Base-by-base conservation (phyloP, 2,113 vertebrate species). In the Myotis brandtii region DNA sequence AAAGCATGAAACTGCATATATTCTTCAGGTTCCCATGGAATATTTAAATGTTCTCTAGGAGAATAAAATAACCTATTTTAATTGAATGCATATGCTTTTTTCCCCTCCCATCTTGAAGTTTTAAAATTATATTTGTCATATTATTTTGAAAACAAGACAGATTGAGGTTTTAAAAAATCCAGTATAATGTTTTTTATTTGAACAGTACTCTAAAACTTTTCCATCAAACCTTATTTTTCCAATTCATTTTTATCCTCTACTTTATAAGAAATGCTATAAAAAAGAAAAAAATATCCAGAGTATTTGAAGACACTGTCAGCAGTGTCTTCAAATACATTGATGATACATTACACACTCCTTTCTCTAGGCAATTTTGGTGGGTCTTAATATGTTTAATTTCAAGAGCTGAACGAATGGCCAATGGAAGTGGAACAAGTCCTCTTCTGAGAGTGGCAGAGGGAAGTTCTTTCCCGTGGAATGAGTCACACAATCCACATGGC, bases 51-150 rank as follows among this genome's bases (percentile, higher is more conserved):
- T 46, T 81, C 43, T 82, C n/a, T 46, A 64, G 66, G 34, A 93
- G 43, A 83, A 9, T 64, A 46, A 86, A 89, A 67, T n/a, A 81
- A 89, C 9, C 11, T 88, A 91, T 75, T 93, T 96, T 97, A 97
- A 95, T 76, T 66, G 64, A n/a, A 92, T 86, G 32, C 37, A 50
- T 86, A 40, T 92, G 67, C 75, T 6, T 67, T 93, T 84, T 59
- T 20, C 69, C 64, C 64, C 27, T 93, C 40, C 21, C 59, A 92
- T 93, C 56, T 88, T 95, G 79, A 95, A 93, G 64, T 79, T 97
- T 93, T 93, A 72, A 84, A 90, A 93, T 96, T 86, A 32, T 83
- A 67, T 90, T 25, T 84, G 52, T 93, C 86, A 75, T 95, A 84
- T 90, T 95, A 92, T 84, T 86, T 94, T 91, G 18, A 95, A 95